Percentiles rank a stretch among this genome's conserved stretches.
These are phyloP conservation scores for Stichodactyla mertensii DNA, from an alignment of 64 coral and sea anemone species.

Conservation along the genomic window DNA sequence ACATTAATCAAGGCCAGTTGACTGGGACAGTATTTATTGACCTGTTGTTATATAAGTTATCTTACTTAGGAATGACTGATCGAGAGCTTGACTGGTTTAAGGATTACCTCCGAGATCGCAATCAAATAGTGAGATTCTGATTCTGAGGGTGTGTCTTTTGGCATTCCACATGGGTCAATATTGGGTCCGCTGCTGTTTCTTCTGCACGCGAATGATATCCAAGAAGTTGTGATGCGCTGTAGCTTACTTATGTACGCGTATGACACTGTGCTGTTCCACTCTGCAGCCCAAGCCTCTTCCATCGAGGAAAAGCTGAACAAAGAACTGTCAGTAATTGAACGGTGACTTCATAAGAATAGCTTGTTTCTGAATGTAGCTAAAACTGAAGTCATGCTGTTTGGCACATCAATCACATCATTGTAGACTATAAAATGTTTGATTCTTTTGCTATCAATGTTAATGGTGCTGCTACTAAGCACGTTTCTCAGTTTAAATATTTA, in stretches of 20 bases:
- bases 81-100: constrained; percentile 31
- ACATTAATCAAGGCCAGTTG: too few species aligned
- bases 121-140: background rate
- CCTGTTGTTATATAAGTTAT: background rate
- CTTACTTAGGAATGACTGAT: constrained; percentile 10
- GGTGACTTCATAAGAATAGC: background rate
- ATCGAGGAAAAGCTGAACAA: background rate
- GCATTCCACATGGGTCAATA: constrained; percentile 9
- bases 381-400: background rate
- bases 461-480: background rate
- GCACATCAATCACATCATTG: background rate
- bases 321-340: background rate
- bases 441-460: background rate
- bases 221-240: background rate
- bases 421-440: background rate
- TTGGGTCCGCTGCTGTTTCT: too few species aligned
- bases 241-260: background rate
- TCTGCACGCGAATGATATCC: constrained; percentile 23
- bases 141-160: constrained; percentile 9
- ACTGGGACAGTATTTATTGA: background rate
- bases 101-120: constrained; percentile 25
- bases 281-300: background rate
- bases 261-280: constrained; percentile 6
- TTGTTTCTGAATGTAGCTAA: background rate
- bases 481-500: background rate